Base-by-base conservation (phyloP, 1,140 invertebrate genomes). In the Drosophila ogumai region DNA sequence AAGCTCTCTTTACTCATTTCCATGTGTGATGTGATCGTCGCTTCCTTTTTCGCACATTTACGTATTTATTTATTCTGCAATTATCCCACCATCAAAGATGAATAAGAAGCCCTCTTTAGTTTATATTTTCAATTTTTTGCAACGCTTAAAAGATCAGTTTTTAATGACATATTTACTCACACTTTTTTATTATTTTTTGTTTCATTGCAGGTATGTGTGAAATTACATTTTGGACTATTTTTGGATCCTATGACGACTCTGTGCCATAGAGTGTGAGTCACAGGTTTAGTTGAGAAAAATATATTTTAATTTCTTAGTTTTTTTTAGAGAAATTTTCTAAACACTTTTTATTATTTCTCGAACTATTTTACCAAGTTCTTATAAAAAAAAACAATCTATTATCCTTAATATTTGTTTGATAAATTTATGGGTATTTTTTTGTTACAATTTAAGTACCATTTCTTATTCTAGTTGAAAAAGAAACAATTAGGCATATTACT, bases 171-270 rank as follows among this genome's bases (percentile, higher is more conserved):
- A 65, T 82, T 80, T 74, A 67, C 66, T 77, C 25, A 68, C 47
- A 38, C 74, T 67, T 67, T 50, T 46, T 52, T 19, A 17, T 34
- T 10, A 46, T 36, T 61, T 67, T 79, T 25, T 63, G 4, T 82
- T 32, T 79, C 44, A 52, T 81, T 85, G 13, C 78, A 90, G 85
- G 85, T 90, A 90, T 71, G 85, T 73, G 47, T 22, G 54, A 69
- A 72, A 22, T 41, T 34, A 38, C 75, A 61, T 50, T 13, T 50
- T 75, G 32, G 10, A 9, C 4, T 68, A 66, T 67, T 69, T 69
- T 31, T 15, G 47, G 38, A 66, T 28, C 12, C 46, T 31, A 17
- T 41, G 61, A 41, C 22, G 55, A 31, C 38, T 60, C 10, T 38
- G 15, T 32, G 1, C 31, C 31, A 36, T 13, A 19, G 25, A 25